phyloP scores from a whole-genome alignment of 2,888 invertebrate genomes.

The Eristalinus sepulchralis region DNA sequence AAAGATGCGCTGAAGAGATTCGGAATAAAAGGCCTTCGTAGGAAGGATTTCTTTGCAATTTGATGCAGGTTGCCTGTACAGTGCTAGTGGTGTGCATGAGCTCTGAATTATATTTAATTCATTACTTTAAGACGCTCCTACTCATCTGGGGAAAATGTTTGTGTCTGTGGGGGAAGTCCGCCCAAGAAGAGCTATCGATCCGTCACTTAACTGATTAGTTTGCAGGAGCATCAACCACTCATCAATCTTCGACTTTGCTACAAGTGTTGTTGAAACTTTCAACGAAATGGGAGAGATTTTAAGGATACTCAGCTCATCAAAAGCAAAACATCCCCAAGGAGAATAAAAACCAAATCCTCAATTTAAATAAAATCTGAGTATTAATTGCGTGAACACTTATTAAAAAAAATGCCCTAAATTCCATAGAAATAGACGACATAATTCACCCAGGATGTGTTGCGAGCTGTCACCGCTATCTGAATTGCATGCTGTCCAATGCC shows the following conservation, averaged over 20 bases:
- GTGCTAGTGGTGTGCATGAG: background rate
- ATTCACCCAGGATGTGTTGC: background rate
- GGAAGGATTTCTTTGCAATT: background rate
- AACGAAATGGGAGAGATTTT: too few relatives aligned
- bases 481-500: constrained; percentile 61
- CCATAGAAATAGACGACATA: background rate
- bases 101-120: background rate
- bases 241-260: too few relatives aligned
- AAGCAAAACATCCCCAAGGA: too few relatives aligned
- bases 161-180: too few relatives aligned
- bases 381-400: background rate
- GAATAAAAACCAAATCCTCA: too few relatives aligned
- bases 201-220: background rate
- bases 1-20: background rate
- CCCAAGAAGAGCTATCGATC: background rate
- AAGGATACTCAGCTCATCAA: too few relatives aligned
- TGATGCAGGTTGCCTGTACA: background rate
- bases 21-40: background rate
- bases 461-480: background rate
- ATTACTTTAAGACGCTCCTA: too few relatives aligned
- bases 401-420: background rate
- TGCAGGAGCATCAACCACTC: background rate
- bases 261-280: too few relatives aligned
- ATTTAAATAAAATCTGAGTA: too few relatives aligned
- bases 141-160: background rate